Conservation (phyloP, 2,113 vertebrate species). For the Sorex fumeus region DNA sequence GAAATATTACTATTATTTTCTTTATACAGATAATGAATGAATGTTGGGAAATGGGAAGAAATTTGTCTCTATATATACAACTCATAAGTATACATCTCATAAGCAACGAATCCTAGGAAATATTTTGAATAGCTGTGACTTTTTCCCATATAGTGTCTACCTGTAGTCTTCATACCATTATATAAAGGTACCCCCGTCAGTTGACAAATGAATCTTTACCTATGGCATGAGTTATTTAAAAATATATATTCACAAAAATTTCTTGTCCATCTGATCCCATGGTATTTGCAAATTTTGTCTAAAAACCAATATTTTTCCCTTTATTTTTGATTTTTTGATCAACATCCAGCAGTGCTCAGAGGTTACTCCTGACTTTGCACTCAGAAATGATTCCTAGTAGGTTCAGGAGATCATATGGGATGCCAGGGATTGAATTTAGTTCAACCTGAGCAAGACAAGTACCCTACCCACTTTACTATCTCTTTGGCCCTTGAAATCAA, state of each 20-base stretch:
- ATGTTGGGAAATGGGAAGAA: slow-evolving; percentile 32
- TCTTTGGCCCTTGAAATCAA: no score
- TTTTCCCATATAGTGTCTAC: not conserved
- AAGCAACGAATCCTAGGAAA: not conserved
- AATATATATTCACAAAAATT: not conserved
- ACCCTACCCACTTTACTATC: no score
- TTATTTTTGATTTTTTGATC: no score
- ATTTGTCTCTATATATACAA: not conserved
- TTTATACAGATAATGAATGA: not conserved
- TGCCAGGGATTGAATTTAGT: no score
- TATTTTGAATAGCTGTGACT: not conserved
- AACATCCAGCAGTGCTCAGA: no score
- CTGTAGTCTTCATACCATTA: not conserved
- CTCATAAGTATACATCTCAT: no score
- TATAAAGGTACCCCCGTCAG: not conserved
- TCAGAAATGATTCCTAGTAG: no score
- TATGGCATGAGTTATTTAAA: not conserved
- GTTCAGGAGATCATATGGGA: no score
- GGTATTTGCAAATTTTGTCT: not conserved
- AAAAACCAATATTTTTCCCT: not conserved
- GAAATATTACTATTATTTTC: not conserved
- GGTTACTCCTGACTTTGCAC: no score
- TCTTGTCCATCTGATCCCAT: not conserved
- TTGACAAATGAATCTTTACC: not conserved
- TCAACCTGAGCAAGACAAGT: no score